These are phyloP conservation scores for Pogonognathellus flavescens DNA, from an alignment of 1,140 invertebrate species.

Conservation along the genomic window DNA sequence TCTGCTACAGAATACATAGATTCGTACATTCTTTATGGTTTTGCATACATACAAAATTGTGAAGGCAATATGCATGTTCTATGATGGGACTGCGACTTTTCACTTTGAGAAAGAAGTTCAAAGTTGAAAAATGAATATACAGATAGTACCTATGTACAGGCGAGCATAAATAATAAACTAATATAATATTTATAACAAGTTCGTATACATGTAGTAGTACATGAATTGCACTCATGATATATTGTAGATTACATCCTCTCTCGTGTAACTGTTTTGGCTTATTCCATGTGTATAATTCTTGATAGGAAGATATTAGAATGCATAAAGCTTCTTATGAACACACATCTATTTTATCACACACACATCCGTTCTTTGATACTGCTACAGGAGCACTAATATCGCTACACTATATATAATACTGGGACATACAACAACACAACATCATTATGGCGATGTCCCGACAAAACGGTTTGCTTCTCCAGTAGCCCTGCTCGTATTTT, in stretches of 20 bases:
- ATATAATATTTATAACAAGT: no score
- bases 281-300: conserved; percentile 8
- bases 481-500: conserved; percentile 10
- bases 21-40: no score
- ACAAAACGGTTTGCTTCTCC: conserved; percentile 14
- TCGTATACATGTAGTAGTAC: no score
- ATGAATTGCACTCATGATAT: no score
- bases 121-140: neutral
- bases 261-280: neutral
- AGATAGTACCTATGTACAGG: neutral
- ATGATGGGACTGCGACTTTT: no score
- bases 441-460: conserved; percentile 32
- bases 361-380: conserved; percentile 15
- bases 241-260: no score
- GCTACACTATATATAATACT: neutral
- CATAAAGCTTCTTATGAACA: neutral
- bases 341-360: conserved; percentile 9
- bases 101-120: neutral
- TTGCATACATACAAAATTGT: no score
- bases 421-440: neutral
- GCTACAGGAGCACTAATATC: neutral
- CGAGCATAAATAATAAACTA: neutral
- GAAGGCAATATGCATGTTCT: no score
- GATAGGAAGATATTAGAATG: neutral
- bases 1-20: no score